Base-by-base conservation (phyloP, 1,140 invertebrate genomes). In the Drosophila rufa region DNA sequence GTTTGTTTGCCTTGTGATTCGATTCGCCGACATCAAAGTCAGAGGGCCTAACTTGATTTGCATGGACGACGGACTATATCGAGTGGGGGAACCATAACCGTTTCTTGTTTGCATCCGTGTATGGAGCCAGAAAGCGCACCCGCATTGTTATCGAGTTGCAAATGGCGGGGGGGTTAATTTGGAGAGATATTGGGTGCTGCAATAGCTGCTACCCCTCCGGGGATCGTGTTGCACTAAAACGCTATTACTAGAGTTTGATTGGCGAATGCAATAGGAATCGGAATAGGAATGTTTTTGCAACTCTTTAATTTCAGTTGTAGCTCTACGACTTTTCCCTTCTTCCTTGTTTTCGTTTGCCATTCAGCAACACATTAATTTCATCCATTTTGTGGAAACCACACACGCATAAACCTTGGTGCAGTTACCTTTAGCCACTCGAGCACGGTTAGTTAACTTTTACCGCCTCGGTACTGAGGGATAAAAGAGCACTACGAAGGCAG, bases 81-180 rank as follows among this genome's bases (percentile, higher is more conserved):
- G 36, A 15, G 3, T 8, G 19, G 51, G 51, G 14, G 4, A 22
- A 38, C 42, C 40, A 51, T 60, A 70, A 78, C 75, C 60, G 43
- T 19, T 61, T 59, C 40, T 73, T 77, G 56, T 80, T 43, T 46
- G 45, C 64, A 43, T 51, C 43, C 48, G 45, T 60, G 69, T 61
- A 33, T 64, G 57, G 45, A 56, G 36, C 51, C 46, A 42, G 43
- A 47, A 45, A 64, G 48, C 48, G 45, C 79, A 62, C 55, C 64
- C 64, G 60, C 80, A 80, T 89, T 89, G 83, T 84, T 83, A 82
- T 85, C 64, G 64, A 69, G 64, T 75, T 74, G 77, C 36, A 75
- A 64, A 56, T 71, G 33, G 60, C 4, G 30, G 48, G 11, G 11
- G 43, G 30, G 56, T 53, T 50, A 46, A 17, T 57, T 19, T 19